Base-by-base conservation (phyloP, 2,888 invertebrate species). In the Orchesellides sinensis region DNA sequence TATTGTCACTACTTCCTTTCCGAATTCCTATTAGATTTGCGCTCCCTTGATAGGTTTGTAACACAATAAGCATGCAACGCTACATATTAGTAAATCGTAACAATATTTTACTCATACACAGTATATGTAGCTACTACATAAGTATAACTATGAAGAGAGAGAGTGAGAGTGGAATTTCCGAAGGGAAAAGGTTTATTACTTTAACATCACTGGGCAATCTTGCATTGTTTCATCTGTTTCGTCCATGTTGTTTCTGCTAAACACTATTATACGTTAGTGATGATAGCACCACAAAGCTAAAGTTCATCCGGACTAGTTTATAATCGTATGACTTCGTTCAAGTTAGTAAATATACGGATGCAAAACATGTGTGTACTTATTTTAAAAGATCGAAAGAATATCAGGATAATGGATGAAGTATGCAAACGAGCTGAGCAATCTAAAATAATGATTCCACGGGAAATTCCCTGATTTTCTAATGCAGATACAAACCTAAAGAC, bases 151-250 rank as follows among this genome's bases (percentile, higher is more conserved):
- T 2, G 14, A 10, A 40, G 40, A 40, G n/a, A 40, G n/a, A 32
- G 5, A 32, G 6, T n/a, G n/a, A n/a, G 12, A 10, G 3, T 21
- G 59, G 32, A 59, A 59, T 59, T 59, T 59, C 59, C 32, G 17
- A 59, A 59, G 29, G 59, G 59, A 59, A 29, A 54, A 59, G 32
- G 59, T 59, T 59, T 59, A 59, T 59, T 29, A 59, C 29, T 59
- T 59, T 29, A 59, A 32, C 59, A 59, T 29, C 59, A 32, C n/a
- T 29, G 59, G 59, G 14, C 29, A 29, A 32, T 59, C 29, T 54
- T 14, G 54, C 25, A 25, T 54, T 25, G 8, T 54, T 54, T 54
- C 54, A 54, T 54, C 1, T 23, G n/a, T n/a, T n/a, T n/a, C n/a
- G n/a, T n/a, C n/a, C n/a, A n/a, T n/a, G n/a, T n/a, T n/a, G n/a